Conservation (phyloP, 2,797 vertebrate genomes). For the Rallus crepitans region DNA sequence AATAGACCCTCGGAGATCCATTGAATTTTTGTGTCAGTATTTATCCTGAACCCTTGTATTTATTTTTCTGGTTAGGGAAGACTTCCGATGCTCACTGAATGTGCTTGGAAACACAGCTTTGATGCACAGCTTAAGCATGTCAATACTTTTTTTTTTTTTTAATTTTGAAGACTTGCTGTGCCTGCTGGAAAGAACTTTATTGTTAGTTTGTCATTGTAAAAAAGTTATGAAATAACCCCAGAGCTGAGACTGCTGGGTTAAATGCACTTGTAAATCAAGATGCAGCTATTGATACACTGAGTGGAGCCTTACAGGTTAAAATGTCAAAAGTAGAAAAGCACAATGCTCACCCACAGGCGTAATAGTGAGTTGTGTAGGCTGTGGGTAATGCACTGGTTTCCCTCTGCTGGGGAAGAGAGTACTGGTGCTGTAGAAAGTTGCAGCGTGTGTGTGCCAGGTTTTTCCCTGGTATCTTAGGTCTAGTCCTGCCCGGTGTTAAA, state of each 20-base stretch:
- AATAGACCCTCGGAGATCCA: neutral
- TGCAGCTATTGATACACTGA: neutral
- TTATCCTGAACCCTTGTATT: neutral
- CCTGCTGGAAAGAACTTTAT: neutral
- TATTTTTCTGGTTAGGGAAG: neutral
- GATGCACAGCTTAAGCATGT: neutral
- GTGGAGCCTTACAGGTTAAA: neutral
- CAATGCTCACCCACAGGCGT: fast-evolving
- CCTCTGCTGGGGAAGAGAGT: neutral
- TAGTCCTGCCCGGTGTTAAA: neutral
- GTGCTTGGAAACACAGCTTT: neutral
- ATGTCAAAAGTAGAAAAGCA: neutral
- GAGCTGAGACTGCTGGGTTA: neutral
- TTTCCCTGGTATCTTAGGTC: slow-evolving; percentile 42
- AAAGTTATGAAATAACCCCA: neutral
- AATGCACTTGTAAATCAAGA: neutral
- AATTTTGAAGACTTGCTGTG: neutral
- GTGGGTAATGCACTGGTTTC: neutral
- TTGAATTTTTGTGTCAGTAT: neutral
- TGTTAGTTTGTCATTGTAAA: neutral
- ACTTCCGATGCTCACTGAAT: neutral
- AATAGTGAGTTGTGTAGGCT: neutral
- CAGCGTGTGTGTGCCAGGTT: slow-evolving; percentile 30
- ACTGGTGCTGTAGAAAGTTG: slow-evolving; percentile 14
- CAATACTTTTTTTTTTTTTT: neutral